phyloP scores from a whole-genome alignment of 64 coral and sea anemone species.

The Montipora cactus region DNA sequence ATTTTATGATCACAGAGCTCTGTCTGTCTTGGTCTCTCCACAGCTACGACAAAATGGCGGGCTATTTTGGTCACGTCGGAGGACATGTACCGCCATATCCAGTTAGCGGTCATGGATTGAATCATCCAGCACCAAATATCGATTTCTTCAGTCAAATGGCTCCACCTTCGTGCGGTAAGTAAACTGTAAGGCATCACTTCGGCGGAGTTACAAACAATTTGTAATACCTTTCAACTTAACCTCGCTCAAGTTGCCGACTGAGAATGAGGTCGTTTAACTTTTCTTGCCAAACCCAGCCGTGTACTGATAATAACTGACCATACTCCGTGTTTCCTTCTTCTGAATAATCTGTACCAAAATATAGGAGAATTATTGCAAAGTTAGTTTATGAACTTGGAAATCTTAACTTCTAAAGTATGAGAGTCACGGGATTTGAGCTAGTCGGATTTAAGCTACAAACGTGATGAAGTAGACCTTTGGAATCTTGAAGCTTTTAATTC shows the following conservation, averaged over 20 bases:
- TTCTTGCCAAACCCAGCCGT: not conserved
- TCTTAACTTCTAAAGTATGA: not conserved
- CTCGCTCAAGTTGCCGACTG: not conserved
- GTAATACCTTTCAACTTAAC: not conserved
- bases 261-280: not conserved
- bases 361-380: not conserved
- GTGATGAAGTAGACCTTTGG: not conserved
- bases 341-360: not conserved
- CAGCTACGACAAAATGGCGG: slow-evolving; percentile 68
- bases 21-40: slow-evolving; percentile 35
- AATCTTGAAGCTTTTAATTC: not conserved
- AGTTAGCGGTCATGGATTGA: slow-evolving; percentile 54
- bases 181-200: not conserved
- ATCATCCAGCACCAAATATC: slow-evolving; percentile 65
- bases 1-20: slow-evolving; percentile 53
- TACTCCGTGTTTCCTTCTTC: not conserved
- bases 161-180: slow-evolving; percentile 66
- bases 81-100: slow-evolving; percentile 71
- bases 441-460: not conserved
- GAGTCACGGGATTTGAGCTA: slow-evolving; percentile 1
- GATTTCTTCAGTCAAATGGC: slow-evolving; percentile 79
- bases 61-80: slow-evolving; percentile 68
- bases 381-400: not conserved
- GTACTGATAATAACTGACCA: not conserved
- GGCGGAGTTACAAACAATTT: not conserved